Percentiles rank a stretch among this genome's conserved stretches.
These are phyloP conservation scores for Falco punctatus DNA, from an alignment of 2,113 vertebrate genomes.

Conservation along the genomic window DNA sequence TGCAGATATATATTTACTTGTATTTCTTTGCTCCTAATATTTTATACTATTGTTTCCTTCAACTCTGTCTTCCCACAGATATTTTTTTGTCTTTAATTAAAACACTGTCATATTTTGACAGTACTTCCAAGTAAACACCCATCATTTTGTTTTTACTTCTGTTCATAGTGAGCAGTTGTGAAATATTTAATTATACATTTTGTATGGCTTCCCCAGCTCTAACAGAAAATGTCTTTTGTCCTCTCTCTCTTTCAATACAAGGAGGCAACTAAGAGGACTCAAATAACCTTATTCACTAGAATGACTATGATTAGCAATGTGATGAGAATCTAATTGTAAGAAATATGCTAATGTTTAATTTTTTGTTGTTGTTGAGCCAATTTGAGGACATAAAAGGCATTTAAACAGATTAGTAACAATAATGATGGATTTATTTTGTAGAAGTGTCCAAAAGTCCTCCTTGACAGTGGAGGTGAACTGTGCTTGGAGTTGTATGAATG, in stretches of 20 bases:
- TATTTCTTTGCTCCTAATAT: not conserved
- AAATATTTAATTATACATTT: conserved; percentile 19
- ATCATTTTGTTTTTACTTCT: not conserved
- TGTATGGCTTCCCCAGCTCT: not conserved
- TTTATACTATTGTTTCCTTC: not conserved
- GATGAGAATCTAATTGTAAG: conserved; percentile 27
- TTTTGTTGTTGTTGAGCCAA: conserved; percentile 18
- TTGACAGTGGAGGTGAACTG: not conserved
- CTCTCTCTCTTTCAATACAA: not conserved
- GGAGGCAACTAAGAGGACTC: not conserved
- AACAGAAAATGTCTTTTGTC: conserved; percentile 20
- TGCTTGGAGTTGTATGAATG: not conserved
- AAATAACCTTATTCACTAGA: conserved; percentile 1
- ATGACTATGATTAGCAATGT: conserved; percentile 13
- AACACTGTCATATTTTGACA: conserved; percentile 26
- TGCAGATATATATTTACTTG: not conserved
- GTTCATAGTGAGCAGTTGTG: not conserved
- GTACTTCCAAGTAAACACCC: not conserved
- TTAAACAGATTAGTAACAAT: conserved; percentile 18
- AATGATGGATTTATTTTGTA: not conserved
- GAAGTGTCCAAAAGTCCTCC: not conserved
- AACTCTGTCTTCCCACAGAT: not conserved
- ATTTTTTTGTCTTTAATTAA: conserved; percentile 26
- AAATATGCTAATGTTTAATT: conserved; percentile 32
- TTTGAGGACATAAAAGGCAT: not conserved